A percentile compares a stretch with the other conserved stretches of the same genome.
phyloP scores from a whole-genome alignment of 2,797 vertebrate species.

The Propithecus deckenii region DNA sequence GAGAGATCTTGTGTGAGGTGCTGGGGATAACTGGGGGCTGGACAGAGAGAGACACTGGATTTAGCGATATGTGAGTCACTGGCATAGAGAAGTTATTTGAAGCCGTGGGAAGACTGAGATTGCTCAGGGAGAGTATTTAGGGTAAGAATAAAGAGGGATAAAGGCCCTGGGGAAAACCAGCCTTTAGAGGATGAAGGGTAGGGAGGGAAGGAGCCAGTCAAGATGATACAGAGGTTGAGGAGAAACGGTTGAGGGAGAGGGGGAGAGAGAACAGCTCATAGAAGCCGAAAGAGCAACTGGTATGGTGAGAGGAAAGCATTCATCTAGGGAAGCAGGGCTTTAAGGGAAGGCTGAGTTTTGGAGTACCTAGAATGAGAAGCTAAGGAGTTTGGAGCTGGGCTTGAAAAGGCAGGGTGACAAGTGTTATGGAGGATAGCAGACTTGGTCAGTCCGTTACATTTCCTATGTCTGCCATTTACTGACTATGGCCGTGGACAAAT shows the following conservation, averaged over 20 bases:
- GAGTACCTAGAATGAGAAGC: not conserved
- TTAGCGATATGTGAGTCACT: not conserved
- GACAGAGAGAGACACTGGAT: not conserved
- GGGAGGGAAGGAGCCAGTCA: not conserved
- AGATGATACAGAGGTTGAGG: not conserved
- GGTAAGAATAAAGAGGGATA: not conserved
- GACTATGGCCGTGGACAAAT: not conserved
- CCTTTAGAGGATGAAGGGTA: not conserved
- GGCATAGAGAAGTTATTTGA: not conserved
- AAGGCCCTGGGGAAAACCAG: not conserved
- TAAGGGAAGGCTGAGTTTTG: not conserved
- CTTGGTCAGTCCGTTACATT: not conserved
- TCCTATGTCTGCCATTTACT: not conserved
- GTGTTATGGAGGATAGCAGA: not conserved
- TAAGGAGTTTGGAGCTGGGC: not conserved
- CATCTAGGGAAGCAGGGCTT: not conserved
- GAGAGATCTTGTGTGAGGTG: not conserved
- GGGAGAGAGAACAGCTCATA: not conserved
- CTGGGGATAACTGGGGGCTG: not conserved
- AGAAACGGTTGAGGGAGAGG: not conserved
- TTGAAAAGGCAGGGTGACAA: not conserved
- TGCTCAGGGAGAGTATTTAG: not conserved
- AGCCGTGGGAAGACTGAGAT: not conserved
- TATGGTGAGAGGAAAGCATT: not conserved
- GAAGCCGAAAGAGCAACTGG: not conserved